Percentiles rank a stretch among this genome's conserved stretches.
These are phyloP conservation scores for Camponotus fellah DNA, from an alignment of 2,888 invertebrate genomes.

Conservation along the genomic window DNA sequence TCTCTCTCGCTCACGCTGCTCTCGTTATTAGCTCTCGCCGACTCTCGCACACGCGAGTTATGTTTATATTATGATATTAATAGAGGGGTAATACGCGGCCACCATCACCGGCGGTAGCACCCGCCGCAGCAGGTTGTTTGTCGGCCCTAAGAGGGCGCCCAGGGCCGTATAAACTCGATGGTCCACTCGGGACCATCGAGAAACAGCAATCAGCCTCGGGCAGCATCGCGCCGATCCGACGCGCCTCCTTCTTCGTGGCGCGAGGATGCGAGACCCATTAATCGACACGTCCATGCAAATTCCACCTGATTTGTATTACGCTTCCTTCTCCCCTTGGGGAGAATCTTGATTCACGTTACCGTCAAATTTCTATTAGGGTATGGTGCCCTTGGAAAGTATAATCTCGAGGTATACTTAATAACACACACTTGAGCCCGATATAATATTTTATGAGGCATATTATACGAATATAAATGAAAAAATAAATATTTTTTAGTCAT, in stretches of 20 bases:
- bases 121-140: slow-evolving; percentile 79
- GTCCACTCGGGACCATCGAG: neutral
- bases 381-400: neutral
- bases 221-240: slow-evolving; percentile 21
- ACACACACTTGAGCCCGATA: neutral
- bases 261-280: slow-evolving; percentile 26
- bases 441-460: neutral
- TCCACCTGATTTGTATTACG: slow-evolving; percentile 11
- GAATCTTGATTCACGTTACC: neutral
- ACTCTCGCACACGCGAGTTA: slow-evolving; percentile 79
- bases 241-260: neutral
- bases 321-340: slow-evolving; percentile 5
- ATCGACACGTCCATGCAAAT: slow-evolving; percentile 31
- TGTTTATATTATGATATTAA: slow-evolving; percentile 86
- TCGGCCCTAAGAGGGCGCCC: slow-evolving; percentile 62
- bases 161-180: slow-evolving; percentile 57
- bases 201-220: slow-evolving; percentile 31
- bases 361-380: neutral
- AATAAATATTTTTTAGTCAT: neutral
- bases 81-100: slow-evolving; percentile 81
- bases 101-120: slow-evolving; percentile 68
- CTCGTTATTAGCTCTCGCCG: slow-evolving; percentile 69
- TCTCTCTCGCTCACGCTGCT: slow-evolving; percentile 48
- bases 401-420: neutral
- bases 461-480: neutral